These are phyloP conservation scores for Trematocara zebra DNA, from an alignment of 2,113 vertebrate species.

Conservation along the genomic window DNA sequence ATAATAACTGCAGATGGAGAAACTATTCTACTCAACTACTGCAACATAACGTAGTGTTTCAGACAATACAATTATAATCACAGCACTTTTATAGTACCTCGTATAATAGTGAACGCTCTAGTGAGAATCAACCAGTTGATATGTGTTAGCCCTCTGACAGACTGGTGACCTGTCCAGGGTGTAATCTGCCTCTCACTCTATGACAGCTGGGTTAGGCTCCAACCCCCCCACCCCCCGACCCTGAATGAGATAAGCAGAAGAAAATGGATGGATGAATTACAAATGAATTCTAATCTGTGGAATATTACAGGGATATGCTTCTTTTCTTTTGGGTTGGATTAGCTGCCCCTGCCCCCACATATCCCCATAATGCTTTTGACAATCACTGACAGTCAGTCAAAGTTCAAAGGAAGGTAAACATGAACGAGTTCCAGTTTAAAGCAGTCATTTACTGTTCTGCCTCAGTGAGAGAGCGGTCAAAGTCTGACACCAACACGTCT, in stretches of 20 bases:
- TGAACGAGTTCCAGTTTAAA: slow-evolving; percentile 18
- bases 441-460: slow-evolving; percentile 51
- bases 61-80: not conserved
- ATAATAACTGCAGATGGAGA: not conserved
- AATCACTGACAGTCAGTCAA: not conserved
- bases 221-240: not conserved
- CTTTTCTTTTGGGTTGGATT: not conserved
- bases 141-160: not conserved
- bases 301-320: not conserved
- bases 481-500: slow-evolving; percentile 6
- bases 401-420: slow-evolving; percentile 46
- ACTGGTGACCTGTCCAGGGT: not conserved
- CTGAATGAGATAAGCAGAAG: not conserved
- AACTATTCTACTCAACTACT: not conserved
- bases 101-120: rapidly evolving
- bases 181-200: not conserved
- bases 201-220: not conserved
- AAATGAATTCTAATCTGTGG: not conserved
- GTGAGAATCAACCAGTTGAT: not conserved
- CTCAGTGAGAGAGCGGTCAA: slow-evolving; percentile 18
- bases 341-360: not conserved
- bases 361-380: not conserved
- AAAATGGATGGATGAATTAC: not conserved
- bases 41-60: not conserved
- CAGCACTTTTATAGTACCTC: not conserved